phyloP scores from a whole-genome alignment of 2,113 vertebrate species.

The Myotis yumanensis region DNA sequence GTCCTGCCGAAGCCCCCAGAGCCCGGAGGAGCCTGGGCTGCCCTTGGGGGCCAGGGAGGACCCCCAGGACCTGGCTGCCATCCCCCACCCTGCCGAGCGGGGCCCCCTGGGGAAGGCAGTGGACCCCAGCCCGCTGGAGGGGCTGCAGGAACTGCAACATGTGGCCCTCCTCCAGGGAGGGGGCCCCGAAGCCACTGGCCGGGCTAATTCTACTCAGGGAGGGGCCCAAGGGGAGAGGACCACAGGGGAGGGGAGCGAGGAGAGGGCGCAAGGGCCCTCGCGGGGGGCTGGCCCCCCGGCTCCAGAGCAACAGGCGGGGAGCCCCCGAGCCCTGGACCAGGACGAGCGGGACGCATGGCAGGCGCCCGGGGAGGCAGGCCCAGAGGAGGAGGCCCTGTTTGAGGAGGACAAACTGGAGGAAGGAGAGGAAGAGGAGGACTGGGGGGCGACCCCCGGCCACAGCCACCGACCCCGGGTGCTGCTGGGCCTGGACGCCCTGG shows the following conservation, averaged over 20 bases:
- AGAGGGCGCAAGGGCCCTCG: conserved; percentile 59
- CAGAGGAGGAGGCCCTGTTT: conserved; percentile 73
- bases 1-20: conserved; percentile 38
- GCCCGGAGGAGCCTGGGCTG: conserved; percentile 38
- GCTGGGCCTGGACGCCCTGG: conserved; percentile 91
- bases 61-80: conserved; percentile 57
- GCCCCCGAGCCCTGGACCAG: background rate
- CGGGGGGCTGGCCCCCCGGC: conserved; percentile 75
- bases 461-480: conserved; percentile 5
- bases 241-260: background rate
- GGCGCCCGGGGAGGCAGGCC: conserved; percentile 61
- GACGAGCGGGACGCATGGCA: conserved; percentile 47
- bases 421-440: conserved; percentile 55
- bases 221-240: conserved; percentile 36
- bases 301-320: conserved; percentile 75
- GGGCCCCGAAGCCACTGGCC: conserved; percentile 35
- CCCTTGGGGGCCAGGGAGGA: conserved; percentile 13
- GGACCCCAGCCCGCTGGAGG: conserved; percentile 22
- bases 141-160: conserved; percentile 33
- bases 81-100: conserved; percentile 63
- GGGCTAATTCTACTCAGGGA: conserved; percentile 73
- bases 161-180: conserved; percentile 59
- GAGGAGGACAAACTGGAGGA: background rate
- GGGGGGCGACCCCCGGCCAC: background rate
- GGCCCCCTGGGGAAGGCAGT: conserved; percentile 57